Evolutionary conservation across 2,888 invertebrate species (phyloP).

Genomic region (Hylaea fasciaria): DNA sequence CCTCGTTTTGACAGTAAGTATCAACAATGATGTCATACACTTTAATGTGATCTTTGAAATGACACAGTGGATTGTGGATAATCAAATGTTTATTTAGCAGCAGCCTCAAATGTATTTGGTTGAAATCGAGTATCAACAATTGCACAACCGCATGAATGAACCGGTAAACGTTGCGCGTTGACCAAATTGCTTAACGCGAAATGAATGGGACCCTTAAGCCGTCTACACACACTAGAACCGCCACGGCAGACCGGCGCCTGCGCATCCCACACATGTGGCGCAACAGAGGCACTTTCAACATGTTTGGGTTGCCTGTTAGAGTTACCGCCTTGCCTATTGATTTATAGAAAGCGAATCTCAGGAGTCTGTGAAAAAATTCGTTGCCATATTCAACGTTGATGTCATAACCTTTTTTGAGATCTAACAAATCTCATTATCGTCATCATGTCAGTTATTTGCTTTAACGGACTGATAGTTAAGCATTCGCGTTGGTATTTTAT

Average conservation of each 20-base stretch:
- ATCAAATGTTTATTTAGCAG: constrained; percentile 42
- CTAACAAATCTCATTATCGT: constrained; percentile 50
- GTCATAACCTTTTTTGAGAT: constrained; percentile 53
- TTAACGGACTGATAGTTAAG: constrained; percentile 37
- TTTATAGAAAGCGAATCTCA: constrained; percentile 73
- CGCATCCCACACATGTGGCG: constrained; percentile 83
- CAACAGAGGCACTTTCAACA: constrained; percentile 82
- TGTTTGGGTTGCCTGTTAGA: constrained; percentile 76
- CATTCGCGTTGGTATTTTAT: constrained; percentile 41
- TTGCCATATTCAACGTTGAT: constrained; percentile 51
- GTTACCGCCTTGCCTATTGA: constrained; percentile 68
- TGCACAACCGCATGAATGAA: constrained; percentile 78
- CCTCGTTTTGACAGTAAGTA: constrained; percentile 43
- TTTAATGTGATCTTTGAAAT: constrained; percentile 32
- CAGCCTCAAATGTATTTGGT: constrained; percentile 52
- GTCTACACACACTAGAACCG: constrained; percentile 64
- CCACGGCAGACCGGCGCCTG: constrained; percentile 68
- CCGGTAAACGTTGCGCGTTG: constrained; percentile 76
- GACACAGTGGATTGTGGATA: constrained; percentile 18
- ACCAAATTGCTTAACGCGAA: constrained; percentile 82
- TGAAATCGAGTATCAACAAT: constrained; percentile 61
- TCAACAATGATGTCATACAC: constrained; percentile 33
- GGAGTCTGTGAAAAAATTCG: constrained; percentile 53
- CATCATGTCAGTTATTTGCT: constrained; percentile 44
- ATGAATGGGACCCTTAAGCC: constrained; percentile 80